Evolutionary conservation across 2,888 invertebrate species (phyloP).

Genomic region (Xylota sylvarum): DNA sequence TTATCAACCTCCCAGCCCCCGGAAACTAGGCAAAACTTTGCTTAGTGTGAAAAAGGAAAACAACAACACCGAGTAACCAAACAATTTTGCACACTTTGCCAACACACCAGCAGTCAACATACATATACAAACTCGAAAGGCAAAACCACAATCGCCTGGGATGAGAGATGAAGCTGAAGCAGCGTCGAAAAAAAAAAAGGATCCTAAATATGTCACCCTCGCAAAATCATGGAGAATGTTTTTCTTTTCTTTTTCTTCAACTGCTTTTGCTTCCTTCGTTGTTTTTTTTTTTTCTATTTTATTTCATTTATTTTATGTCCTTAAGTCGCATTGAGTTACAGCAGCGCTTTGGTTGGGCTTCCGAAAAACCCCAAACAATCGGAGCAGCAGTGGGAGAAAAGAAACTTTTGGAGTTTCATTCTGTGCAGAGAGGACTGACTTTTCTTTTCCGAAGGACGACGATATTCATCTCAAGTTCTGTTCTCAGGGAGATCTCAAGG

Average conservation of each 20-base stretch:
- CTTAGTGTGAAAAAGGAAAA: slow-evolving; percentile 55
- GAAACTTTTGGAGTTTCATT: slow-evolving; percentile 56
- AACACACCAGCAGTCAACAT: slow-evolving; percentile 39
- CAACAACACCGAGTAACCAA: slow-evolving; percentile 35
- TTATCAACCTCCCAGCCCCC: slow-evolving; percentile 38
- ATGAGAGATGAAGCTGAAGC: slow-evolving; percentile 25
- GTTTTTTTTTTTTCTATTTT: slow-evolving; percentile 22
- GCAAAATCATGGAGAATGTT: slow-evolving; percentile 36
- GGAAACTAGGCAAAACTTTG: slow-evolving; percentile 42
- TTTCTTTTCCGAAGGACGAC: slow-evolving; percentile 50
- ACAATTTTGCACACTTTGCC: slow-evolving; percentile 56
- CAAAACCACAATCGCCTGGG: slow-evolving; percentile 56
- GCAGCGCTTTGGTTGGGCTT: slow-evolving; percentile 43
- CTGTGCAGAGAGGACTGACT: slow-evolving; percentile 39
- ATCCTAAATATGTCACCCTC: slow-evolving; percentile 58
- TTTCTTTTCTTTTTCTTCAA: slow-evolving; percentile 18
- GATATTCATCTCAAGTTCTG: slow-evolving; percentile 63
- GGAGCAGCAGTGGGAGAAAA: background rate
- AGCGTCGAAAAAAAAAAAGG: slow-evolving; percentile 25
- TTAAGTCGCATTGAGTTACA: slow-evolving; percentile 57
- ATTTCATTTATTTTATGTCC: slow-evolving; percentile 44
- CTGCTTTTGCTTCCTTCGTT: background rate
- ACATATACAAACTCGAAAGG: slow-evolving; percentile 13
- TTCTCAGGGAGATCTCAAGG: slow-evolving; percentile 58
- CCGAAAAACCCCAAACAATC: slow-evolving; percentile 25